Evolutionary conservation across 2,797 vertebrate species (phyloP), one percentile per base, ranked within the genome.

Genomic region (Microctenopoma lineatum): DNA sequence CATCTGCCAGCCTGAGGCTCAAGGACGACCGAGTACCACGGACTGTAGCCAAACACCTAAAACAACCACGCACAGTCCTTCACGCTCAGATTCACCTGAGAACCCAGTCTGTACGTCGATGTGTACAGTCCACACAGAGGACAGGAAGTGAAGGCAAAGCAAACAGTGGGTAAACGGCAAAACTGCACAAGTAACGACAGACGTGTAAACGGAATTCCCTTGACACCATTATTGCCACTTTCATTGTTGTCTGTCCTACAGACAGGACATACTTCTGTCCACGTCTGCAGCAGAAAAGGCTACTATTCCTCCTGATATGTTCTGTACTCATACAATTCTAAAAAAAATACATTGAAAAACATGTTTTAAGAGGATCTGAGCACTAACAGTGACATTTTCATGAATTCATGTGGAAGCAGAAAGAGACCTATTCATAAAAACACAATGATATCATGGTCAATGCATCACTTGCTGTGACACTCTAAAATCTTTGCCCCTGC

Each of bases 1-100:
- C 80, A 77, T 86, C 86, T 81, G 83, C 27, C 47, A 32, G 66
- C 72, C 70, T 0, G 57, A 68, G 55, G 79, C 70, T 53, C 26
- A 54, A 80, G 73, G 59, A 61, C 59, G 21, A 25, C 3, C 7
- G 3, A 34, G 6, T 4, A 42, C 27, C 32, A 21, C 39, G 5
- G 29, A 32, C 29, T 34, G 32, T 34, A 41, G 3, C 34, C n/a
- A 21, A 34, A 56, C 66, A 42, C 0, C 0, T 2, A 21, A 16
- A 3, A 16, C 56, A 25, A 0, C 34, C 39, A 15, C 63, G 11
- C 27, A 1, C 21, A 59, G 68, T 46, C 63, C 65, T 73, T 57
- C 76, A 73, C 38, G 71, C 70, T 68, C 45, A 36, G 65, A 41
- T 57, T 66, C 44, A 65, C 78, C 60, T 48, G 53, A 6, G 36